Percentiles rank a stretch among this genome's conserved stretches.
These are phyloP conservation scores for Linnaemya tessellans DNA, from an alignment of 2,888 invertebrate species.

Conservation along the genomic window DNA sequence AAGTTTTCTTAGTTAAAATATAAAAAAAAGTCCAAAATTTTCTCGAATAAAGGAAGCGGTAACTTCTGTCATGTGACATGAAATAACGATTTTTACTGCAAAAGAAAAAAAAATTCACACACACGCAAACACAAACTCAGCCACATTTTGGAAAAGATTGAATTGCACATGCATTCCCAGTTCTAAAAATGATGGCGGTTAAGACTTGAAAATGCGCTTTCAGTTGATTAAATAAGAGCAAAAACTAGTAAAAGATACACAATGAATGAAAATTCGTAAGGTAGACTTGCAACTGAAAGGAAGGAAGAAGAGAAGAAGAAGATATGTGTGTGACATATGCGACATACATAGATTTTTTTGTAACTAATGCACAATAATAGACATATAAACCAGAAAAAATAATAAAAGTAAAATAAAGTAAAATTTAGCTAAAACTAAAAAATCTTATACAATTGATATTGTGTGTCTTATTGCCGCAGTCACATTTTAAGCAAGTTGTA, in stretches of 20 bases:
- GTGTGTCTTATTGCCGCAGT: conserved; percentile 30
- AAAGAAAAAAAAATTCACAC: background rate
- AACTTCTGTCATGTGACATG: conserved; percentile 50
- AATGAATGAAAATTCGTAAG: conserved; percentile 49
- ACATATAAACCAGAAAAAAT: conserved; percentile 9
- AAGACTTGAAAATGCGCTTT: conserved; percentile 73
- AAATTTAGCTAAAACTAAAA: conserved; percentile 9
- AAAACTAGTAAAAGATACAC: conserved; percentile 39
- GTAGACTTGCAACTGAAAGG: conserved; percentile 5
- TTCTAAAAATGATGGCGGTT: conserved; percentile 61
- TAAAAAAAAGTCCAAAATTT: conserved; percentile 15
- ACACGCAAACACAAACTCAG: background rate
- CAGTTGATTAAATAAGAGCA: conserved; percentile 75
- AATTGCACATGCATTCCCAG: conserved; percentile 59
- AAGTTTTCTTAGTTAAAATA: background rate
- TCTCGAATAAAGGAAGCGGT: conserved; percentile 21
- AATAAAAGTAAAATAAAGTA: conserved; percentile 17
- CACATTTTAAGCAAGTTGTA: conserved; percentile 47
- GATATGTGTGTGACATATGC: conserved; percentile 66
- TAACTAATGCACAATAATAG: conserved; percentile 22
- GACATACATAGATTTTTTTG: conserved; percentile 25
- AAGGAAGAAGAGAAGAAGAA: background rate
- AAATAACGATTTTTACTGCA: conserved; percentile 14
- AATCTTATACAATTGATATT: conserved; percentile 41
- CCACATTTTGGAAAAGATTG: conserved; percentile 35